Percentiles rank a stretch among this genome's conserved stretches.
Conservation (phyloP, 1,140 invertebrate genomes). For the Drosophila sp. region DNA sequence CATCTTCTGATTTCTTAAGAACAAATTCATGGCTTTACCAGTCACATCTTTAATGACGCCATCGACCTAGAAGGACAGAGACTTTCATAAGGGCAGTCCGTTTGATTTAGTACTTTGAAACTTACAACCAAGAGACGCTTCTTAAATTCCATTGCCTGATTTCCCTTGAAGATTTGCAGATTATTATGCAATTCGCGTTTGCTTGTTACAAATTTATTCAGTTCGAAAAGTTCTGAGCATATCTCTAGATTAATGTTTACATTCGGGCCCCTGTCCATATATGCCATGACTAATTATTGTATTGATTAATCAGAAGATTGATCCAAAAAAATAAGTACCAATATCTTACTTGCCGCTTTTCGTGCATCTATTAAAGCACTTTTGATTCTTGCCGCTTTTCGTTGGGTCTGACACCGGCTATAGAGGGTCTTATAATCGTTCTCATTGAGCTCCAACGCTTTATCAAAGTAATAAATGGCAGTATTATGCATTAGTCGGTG, state of each 20-base stretch:
- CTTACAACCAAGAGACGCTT: slow-evolving; percentile 58
- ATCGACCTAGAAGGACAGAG: slow-evolving; percentile 44
- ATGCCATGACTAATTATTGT: slow-evolving; percentile 35
- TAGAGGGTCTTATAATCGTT: slow-evolving; percentile 62
- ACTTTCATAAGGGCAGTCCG: background rate
- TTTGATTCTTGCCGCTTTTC: slow-evolving; percentile 63
- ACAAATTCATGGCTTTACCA: slow-evolving; percentile 60
- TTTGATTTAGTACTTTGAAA: background rate
- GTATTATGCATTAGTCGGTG: slow-evolving; percentile 56
- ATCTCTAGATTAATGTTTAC: slow-evolving; percentile 61
- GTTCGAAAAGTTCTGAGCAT: slow-evolving; percentile 70
- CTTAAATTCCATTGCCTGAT: slow-evolving; percentile 51
- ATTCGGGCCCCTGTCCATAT: slow-evolving; percentile 15
- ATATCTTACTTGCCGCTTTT: slow-evolving; percentile 56
- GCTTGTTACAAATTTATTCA: slow-evolving; percentile 71
- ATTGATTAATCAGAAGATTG: background rate
- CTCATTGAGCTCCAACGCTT: slow-evolving; percentile 56
- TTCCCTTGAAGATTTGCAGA: slow-evolving; percentile 55
- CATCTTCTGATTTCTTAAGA: slow-evolving; percentile 52
- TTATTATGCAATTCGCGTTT: slow-evolving; percentile 62
- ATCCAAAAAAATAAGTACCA: background rate
- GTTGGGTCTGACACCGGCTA: slow-evolving; percentile 63
- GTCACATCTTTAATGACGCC: slow-evolving; percentile 67
- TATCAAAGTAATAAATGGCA: slow-evolving; percentile 62
- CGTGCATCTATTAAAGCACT: slow-evolving; percentile 58